A percentile compares a stretch with the other conserved stretches of the same genome.
Conservation (phyloP, 92 coral and sea anemone genomes). For the Anthopleura xanthogrammica region DNA sequence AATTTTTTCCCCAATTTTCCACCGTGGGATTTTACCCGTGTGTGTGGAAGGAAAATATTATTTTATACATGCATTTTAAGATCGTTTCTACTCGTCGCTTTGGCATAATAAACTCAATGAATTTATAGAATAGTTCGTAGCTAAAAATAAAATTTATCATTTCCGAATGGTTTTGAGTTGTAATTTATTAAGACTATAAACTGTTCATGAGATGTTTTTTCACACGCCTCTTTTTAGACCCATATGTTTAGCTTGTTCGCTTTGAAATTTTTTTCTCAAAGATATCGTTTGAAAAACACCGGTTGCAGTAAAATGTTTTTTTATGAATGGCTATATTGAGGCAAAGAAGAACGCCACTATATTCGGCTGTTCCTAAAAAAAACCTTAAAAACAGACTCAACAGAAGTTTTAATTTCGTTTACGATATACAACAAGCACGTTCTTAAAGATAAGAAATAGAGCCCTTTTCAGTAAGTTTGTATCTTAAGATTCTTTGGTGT, state of each 20-base stretch:
- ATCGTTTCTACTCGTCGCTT: conserved; percentile 14
- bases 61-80: background rate
- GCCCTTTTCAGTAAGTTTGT: background rate
- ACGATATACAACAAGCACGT: background rate
- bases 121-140: background rate
- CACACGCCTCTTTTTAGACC: background rate
- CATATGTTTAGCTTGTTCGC: background rate
- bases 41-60: conserved; percentile 12
- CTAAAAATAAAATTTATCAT: conserved; percentile 1
- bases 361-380: background rate
- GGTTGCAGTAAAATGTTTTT: background rate
- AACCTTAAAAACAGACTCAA: background rate
- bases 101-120: background rate
- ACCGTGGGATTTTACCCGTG: conserved; percentile 20
- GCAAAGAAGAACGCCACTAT: too few species aligned
- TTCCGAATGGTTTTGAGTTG: conserved; percentile 1
- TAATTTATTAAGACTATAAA: background rate
- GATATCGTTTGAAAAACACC: background rate
- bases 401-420: background rate
- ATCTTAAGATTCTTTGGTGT: background rate
- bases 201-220: background rate
- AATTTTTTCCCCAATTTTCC: conserved; percentile 13
- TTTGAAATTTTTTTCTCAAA: background rate
- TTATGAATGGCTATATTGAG: background rate
- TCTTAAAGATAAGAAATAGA: background rate